These are phyloP conservation scores for Orussus abietinus DNA, from an alignment of 1,140 invertebrate genomes.

Conservation along the genomic window DNA sequence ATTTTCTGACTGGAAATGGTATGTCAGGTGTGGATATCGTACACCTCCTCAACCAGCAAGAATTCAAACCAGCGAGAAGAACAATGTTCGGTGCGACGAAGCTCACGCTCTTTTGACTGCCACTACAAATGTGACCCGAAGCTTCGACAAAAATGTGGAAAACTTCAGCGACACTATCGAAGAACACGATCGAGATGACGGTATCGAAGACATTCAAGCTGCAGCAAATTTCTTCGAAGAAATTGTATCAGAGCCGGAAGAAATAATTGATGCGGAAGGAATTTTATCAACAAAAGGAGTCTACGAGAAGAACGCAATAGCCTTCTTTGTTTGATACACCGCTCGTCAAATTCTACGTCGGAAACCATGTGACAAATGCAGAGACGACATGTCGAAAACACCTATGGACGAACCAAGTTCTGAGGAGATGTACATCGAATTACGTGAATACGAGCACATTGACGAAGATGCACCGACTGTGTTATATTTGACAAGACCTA, in stretches of 20 bases:
- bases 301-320: too few relatives aligned
- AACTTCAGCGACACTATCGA: too few relatives aligned
- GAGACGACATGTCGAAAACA: too few relatives aligned
- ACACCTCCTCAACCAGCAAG: slow-evolving; percentile 1
- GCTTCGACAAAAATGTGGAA: too few relatives aligned
- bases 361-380: too few relatives aligned
- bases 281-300: neutral
- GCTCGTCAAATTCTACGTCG: slow-evolving; percentile 1
- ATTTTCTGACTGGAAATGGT: slow-evolving; percentile 13
- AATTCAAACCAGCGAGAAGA: slow-evolving; percentile 7
- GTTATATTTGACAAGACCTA: neutral
- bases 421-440: too few relatives aligned
- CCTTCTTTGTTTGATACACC: too few relatives aligned
- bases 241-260: neutral
- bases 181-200: too few relatives aligned
- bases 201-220: too few relatives aligned
- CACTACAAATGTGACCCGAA: too few relatives aligned
- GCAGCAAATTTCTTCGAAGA: too few relatives aligned
- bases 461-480: neutral
- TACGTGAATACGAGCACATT: neutral
- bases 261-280: neutral
- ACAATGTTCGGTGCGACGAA: slow-evolving; percentile 10
- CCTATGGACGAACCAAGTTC: too few relatives aligned
- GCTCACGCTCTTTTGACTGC: slow-evolving; percentile 2
- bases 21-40: slow-evolving; percentile 5